These are phyloP conservation scores for Bugulina stolonifera DNA, from an alignment of 2,888 invertebrate species.

Conservation along the genomic window DNA sequence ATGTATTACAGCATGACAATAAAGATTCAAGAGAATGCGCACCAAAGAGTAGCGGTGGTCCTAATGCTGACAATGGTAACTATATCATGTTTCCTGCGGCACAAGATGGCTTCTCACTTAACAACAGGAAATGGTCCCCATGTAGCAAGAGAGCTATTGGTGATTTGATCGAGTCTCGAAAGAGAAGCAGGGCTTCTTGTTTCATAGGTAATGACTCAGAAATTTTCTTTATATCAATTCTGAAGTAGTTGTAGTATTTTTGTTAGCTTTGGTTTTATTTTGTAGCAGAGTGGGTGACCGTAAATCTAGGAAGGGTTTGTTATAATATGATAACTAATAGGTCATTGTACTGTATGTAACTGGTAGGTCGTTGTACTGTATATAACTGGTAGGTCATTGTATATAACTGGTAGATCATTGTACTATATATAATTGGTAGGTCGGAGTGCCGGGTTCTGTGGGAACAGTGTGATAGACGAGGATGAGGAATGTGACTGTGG, in stretches of 20 bases:
- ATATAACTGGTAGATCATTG: no score
- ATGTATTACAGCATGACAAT: not conserved
- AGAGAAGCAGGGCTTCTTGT: conserved; percentile 81
- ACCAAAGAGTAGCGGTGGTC: conserved; percentile 46
- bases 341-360: no score
- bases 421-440: conserved; percentile 29
- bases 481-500: conserved; percentile 99
- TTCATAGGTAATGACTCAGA: conserved; percentile 68
- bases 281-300: no score
- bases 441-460: conserved; percentile 77
- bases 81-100: conserved; percentile 99
- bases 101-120: conserved; percentile 90
- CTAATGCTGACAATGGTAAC: conserved; percentile 92
- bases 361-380: no score
- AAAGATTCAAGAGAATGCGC: not conserved
- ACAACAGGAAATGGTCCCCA: conserved; percentile 90
- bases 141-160: conserved; percentile 80
- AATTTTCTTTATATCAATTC: no score
- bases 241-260: no score
- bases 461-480: conserved; percentile 94
- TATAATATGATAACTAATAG: no score
- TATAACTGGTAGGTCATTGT: no score
- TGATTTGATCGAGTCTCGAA: conserved; percentile 84
- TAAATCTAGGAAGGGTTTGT: no score
- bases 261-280: no score